Evolutionary conservation across 1,140 invertebrate genomes (phyloP).

Genomic region (Macrosteles quadrilineatus): DNA sequence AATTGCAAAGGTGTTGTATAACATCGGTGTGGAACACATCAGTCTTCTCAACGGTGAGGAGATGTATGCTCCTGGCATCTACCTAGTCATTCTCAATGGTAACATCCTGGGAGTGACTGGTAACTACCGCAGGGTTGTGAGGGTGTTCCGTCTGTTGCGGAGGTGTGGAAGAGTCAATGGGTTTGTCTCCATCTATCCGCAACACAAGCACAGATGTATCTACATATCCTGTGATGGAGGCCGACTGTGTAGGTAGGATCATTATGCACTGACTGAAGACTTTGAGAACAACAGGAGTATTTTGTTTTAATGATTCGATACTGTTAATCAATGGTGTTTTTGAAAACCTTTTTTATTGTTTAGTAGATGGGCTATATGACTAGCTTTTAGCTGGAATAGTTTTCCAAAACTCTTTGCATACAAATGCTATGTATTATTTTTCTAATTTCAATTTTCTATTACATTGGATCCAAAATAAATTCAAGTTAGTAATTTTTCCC

Average conservation of each 20-base stretch:
- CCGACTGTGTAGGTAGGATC: conserved; percentile 85
- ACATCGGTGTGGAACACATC: conserved; percentile 90
- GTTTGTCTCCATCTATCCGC: conserved; percentile 94
- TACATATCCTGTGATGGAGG: conserved; percentile 98
- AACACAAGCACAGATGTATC: conserved; percentile 83
- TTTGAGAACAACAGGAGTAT: no score
- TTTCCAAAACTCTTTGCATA: no score
- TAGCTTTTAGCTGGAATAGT: no score
- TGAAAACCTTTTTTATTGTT: no score
- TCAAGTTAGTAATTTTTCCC: no score
- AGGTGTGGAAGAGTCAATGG: conserved; percentile 81
- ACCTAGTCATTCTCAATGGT: conserved; percentile 95
- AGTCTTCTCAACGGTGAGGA: conserved; percentile 83
- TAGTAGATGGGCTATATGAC: no score
- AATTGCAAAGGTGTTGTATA: conserved; percentile 78
- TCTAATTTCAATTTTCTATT: no score
- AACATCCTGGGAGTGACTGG: conserved; percentile 85
- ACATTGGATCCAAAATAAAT: no score
- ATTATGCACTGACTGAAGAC: no score
- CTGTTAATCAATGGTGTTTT: no score
- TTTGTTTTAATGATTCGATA: no score
- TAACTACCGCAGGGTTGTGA: conserved; percentile 65
- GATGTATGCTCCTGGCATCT: conserved; percentile 75
- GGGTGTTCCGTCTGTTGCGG: conserved; percentile 79
- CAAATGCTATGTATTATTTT: no score